Evolutionary conservation across 2,797 vertebrate genomes (phyloP).

Genomic region (Otolemur crassicaudatus): DNA sequence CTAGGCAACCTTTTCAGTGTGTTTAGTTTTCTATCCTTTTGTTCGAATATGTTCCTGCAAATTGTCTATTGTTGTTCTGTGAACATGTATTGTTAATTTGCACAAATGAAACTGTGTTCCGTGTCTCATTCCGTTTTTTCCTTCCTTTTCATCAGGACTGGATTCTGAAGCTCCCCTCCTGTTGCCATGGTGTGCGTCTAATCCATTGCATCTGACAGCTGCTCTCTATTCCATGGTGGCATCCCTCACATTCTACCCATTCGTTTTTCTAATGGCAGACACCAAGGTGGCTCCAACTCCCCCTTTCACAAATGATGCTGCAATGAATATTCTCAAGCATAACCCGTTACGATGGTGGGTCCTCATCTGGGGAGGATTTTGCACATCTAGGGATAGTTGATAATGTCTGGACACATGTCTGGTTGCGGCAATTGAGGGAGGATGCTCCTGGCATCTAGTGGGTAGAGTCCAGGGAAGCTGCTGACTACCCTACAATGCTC

Average conservation of each 20-base stretch:
- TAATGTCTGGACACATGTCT: neutral
- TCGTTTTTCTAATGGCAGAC: neutral
- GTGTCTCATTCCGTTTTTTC: neutral
- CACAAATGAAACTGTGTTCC: neutral
- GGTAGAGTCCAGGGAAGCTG: neutral
- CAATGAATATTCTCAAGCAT: neutral
- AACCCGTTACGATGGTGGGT: neutral
- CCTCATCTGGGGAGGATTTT: neutral
- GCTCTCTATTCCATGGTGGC: neutral
- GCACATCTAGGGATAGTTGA: neutral
- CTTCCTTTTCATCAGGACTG: neutral
- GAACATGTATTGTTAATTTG: constrained; percentile 4
- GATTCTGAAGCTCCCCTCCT: neutral
- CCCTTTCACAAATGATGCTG: neutral
- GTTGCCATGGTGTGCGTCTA: neutral
- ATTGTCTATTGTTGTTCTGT: constrained; percentile 2
- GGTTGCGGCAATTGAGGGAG: neutral
- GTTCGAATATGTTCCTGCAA: neutral
- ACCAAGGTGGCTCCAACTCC: neutral
- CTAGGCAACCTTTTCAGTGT: neutral
- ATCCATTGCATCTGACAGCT: neutral
- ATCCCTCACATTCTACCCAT: neutral
- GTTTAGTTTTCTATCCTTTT: neutral
- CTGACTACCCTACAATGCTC: neutral
- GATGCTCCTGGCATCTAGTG: neutral